Conservation (phyloP, 2,113 vertebrate genomes). For the Lucifuga dentata region DNA sequence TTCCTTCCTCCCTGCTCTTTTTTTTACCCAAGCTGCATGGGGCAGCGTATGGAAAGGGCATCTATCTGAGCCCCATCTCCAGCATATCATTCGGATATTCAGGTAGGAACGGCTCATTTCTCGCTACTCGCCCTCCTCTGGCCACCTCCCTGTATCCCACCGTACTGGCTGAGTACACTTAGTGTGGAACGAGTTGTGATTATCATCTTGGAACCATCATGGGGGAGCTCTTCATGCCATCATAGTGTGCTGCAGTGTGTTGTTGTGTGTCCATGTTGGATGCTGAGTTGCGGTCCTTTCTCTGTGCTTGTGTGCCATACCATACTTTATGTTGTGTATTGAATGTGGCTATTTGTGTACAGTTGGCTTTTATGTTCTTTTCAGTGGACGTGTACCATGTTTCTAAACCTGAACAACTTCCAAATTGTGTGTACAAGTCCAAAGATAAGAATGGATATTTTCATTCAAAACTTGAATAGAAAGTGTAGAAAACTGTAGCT, state of each 20-base stretch:
- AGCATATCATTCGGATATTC: conserved; percentile 99
- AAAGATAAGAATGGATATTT: too few species aligned
- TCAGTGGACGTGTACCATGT: too few species aligned
- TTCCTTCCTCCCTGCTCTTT: conserved; percentile 84
- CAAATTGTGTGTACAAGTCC: too few species aligned
- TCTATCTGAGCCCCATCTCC: conserved; percentile 99
- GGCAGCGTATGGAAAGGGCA: conserved; percentile 99
- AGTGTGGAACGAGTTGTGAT: conserved; percentile 56
- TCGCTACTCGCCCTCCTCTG: conserved; percentile 16
- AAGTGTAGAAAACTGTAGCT: too few species aligned
- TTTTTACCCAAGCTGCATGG: conserved; percentile 97
- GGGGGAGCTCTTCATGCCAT: conserved; percentile 36
- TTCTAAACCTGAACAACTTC: too few species aligned
- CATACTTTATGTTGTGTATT: conserved; percentile 38
- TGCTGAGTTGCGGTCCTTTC: conserved; percentile 26
- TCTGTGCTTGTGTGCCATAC: conserved; percentile 38
- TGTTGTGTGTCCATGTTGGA: conserved; percentile 38
- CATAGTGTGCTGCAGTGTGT: conserved; percentile 35
- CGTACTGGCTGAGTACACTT: conserved; percentile 45
- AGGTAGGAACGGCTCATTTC: conserved; percentile 87
- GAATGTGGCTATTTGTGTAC: conserved; percentile 20
- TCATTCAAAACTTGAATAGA: too few species aligned
- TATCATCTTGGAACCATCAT: conserved; percentile 43
- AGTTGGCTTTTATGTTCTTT: too few species aligned
- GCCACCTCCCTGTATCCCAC: conserved; percentile 6